A percentile compares a stretch with the other conserved stretches of the same genome.
Evolutionary conservation across 2,113 vertebrate genomes (phyloP).

Genomic region (Gopherus flavomarginatus): DNA sequence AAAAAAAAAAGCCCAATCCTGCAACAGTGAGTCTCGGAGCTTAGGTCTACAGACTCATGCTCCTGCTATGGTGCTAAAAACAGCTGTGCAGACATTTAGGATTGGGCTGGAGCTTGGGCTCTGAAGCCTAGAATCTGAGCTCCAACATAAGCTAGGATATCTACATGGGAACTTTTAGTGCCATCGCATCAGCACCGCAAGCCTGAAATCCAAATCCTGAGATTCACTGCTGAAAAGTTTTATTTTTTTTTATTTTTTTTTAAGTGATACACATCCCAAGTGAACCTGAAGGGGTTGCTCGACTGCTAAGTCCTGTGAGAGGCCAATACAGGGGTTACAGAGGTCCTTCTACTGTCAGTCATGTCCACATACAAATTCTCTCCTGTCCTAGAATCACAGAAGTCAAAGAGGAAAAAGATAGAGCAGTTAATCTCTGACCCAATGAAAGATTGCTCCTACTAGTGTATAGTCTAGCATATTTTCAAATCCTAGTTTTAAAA

Average conservation of each 20-base stretch:
- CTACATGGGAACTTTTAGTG: too few relatives aligned
- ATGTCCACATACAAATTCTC: background rate
- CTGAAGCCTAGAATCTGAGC: background rate
- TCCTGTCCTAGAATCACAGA: background rate
- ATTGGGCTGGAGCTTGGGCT: background rate
- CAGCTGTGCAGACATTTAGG: background rate
- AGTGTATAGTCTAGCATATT: background rate
- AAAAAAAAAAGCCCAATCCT: too few relatives aligned
- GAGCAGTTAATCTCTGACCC: background rate
- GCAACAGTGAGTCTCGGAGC: too few relatives aligned
- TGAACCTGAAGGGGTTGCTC: too few relatives aligned
- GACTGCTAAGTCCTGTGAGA: background rate
- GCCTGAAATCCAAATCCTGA: too few relatives aligned
- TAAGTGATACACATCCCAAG: too few relatives aligned
- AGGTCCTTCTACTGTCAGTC: background rate
- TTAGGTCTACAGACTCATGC: too few relatives aligned
- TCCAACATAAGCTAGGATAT: background rate
- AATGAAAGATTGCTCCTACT: background rate
- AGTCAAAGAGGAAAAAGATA: background rate
- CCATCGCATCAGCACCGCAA: too few relatives aligned
- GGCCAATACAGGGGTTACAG: background rate
- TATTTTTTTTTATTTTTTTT: too few relatives aligned
- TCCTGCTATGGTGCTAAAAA: background rate
- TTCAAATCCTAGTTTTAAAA: background rate
- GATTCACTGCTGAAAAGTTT: too few relatives aligned